Base-by-base conservation (phyloP, 1,140 invertebrate genomes). In the Drosophila burlai region DNA sequence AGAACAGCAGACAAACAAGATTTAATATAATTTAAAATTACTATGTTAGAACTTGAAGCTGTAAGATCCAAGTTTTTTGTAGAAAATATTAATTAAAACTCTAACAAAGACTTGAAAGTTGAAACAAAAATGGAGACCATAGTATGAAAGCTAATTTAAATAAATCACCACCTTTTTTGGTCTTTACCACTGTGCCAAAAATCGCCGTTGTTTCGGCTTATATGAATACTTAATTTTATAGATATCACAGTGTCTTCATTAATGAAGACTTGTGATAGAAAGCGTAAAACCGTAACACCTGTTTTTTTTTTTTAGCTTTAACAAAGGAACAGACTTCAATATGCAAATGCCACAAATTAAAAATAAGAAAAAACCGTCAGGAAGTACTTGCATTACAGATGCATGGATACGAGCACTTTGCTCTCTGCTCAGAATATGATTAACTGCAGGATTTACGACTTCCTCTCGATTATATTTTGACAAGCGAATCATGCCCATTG, bases 401-500 rank as follows among this genome's bases (percentile, higher is more conserved):
- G 54, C 54, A 40, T 34, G 34, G 34, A 42, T 52, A 58, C 49
- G 18, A 68, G 60, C 67, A 58, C 45, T 43, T 57, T 26, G 1
- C 18, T n/a, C 7, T 59, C 31, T 68, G 49, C 36, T 29, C 16
- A n/a, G 29, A 66, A 65, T 68, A 71, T 81, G 47, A 64, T 89
- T 83, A 68, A 42, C 49, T 49, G 29, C 38, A 15, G 40, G 80
- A 85, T 81, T 89, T 90, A 89, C 40, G 85, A 90, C 85, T 90
- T 89, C 84, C 83, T 54, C 45, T 65, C 47, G 63, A 84, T 71
- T 81, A 71, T 90, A 74, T 90, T 89, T 90, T 90, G 85, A 89
- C 81, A 90, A 64, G 31, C 42, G 42, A 69, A 84, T 69, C 72
- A 73, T 80, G 29, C 31, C n/a, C 60, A 18, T 15, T 80, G 65